Base-by-base conservation (phyloP, 2,888 invertebrate genomes). In the Lithophane socia region DNA sequence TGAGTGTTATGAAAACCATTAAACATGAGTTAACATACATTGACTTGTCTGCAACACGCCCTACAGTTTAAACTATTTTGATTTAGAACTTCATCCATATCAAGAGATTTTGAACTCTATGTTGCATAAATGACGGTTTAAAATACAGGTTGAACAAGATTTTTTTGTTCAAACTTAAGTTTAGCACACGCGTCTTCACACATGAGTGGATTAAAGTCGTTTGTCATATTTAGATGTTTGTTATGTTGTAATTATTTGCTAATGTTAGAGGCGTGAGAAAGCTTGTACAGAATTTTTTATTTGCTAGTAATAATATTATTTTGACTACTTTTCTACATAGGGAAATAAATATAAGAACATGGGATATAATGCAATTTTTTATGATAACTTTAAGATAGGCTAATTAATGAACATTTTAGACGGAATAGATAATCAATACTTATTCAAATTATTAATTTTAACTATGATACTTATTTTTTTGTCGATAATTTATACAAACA, bases 1-100 rank as follows among this genome's bases (percentile, higher is more conserved):
- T 95, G 95, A 92, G 92, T 96, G 96, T 96, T 95, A 95, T 93
- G 91, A 88, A 95, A 95, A 94, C 95, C 95, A 96, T 95, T 96
- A 93, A 95, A 95, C 94, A 94, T 91, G 83, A 88, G 92, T 93
- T 93, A 93, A 94, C 91, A 92, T 80, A 80, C 90, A 89, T 92
- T 91, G 90, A 91, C 90, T 88, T 90, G 89, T 93, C 92, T 92
- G 79, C 88, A 92, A 91, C 92, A 95, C 95, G 94, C 95, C 96
- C 94, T 92, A 85, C 79, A 94, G 94, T 94, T 95, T 94, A 94
- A 90, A 94, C 92, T 92, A 93, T 93, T 95, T 94, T 90, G 89
- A 94, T 93, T 93, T 92, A 90, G 86, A 89, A 87, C 84, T 83
- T 21, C 2, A 52, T 21, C 16, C 16, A 3, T 29, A 3, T 10